Evolutionary conservation across 1,140 invertebrate genomes (phyloP), one percentile per base, ranked within the genome.

Genomic region (Bombus sylvicola): DNA sequence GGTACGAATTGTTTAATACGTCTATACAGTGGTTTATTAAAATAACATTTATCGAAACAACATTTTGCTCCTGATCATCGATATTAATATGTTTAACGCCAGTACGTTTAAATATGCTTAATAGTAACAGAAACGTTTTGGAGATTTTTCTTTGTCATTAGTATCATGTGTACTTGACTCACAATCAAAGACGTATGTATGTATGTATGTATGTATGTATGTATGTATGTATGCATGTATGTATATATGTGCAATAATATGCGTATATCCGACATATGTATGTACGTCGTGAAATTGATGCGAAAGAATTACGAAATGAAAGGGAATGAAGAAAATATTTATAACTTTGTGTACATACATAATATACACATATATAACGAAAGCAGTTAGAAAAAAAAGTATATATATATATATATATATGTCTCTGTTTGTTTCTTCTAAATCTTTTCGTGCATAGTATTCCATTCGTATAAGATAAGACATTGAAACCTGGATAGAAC

Each of bases 391-490:
- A 9, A 28, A 62, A 62, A 3, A 10, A 62, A 13, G 73, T 34
- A 88, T 84, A 71, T 90, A 88, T 85, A 87, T 77, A 78, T 90
- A 84, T 87, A 82, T 82, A 78, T 87, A 89, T 89, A 89, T 83
- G 86, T 86, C 87, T 87, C 88, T 90, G 89, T 84, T 77, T 92
- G 90, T 89, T 72, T 88, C 47, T 53, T 53, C 18, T 10, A 62
- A 62, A n/a, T n/a, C 28, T 62, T n/a, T n/a, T n/a, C 59, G 85
- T 89, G 92, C 92, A 92, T 93, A 93, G 92, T 93, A 92, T 90
- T 92, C 89, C 92, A 93, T 92, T 90, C 92, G 92, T 18, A 94
- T 94, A 94, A 91, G 94, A 93, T 94, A 92, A 93, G 94, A 94
- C 91, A 93, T 92, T 92, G 93, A 89, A 92, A 94, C 91, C 90